Conservation (phyloP, 2,888 invertebrate genomes). For the Polydrusus pterygomalis region DNA sequence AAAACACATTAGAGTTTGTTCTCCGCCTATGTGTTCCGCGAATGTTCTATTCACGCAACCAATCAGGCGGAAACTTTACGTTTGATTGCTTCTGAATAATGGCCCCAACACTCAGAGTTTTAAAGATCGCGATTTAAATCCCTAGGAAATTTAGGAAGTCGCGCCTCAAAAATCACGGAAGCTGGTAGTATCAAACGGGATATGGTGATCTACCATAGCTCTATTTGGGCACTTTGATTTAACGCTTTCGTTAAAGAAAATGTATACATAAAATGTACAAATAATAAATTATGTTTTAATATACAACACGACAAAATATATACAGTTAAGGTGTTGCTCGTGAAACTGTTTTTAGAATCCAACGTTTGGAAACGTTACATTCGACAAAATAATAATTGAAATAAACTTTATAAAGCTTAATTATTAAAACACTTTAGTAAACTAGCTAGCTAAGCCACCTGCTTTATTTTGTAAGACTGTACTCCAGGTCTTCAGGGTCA, state of each 20-base stretch:
- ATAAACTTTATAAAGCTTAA: too few relatives aligned
- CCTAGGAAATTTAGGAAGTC: slow-evolving; percentile 59
- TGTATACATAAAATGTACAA: background rate
- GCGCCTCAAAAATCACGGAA: slow-evolving; percentile 58
- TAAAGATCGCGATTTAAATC: slow-evolving; percentile 60
- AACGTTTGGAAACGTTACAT: too few relatives aligned
- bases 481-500: too few relatives aligned
- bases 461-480: too few relatives aligned
- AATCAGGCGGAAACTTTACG: slow-evolving; percentile 70
- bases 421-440: too few relatives aligned
- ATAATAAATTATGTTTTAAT: too few relatives aligned
- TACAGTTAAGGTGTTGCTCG: too few relatives aligned
- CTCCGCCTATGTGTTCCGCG: slow-evolving; percentile 42
- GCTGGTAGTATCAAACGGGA: slow-evolving; percentile 10
- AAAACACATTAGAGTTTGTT: background rate
- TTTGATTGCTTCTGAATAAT: slow-evolving; percentile 70
- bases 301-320: too few relatives aligned
- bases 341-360: too few relatives aligned
- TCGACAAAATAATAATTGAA: too few relatives aligned
- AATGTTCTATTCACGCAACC: slow-evolving; percentile 66
- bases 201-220: background rate
- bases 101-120: slow-evolving; percentile 67
- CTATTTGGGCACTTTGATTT: background rate
- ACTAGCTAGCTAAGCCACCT: too few relatives aligned
- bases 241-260: background rate